These are phyloP conservation scores for Athripsodes cinereus DNA, from an alignment of 2,888 invertebrate species.

Conservation along the genomic window DNA sequence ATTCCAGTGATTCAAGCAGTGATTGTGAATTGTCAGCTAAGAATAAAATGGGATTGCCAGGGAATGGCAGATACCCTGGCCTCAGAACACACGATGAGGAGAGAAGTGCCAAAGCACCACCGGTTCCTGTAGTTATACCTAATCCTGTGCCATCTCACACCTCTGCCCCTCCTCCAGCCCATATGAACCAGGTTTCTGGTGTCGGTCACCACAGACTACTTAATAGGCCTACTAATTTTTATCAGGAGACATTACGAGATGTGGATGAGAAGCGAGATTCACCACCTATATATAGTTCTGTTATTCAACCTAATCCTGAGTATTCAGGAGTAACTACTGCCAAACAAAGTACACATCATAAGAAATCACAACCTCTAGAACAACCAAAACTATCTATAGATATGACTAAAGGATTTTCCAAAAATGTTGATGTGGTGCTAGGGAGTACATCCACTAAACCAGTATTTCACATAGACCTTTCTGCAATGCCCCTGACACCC, in stretches of 20 bases:
- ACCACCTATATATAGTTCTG: constrained; percentile 17
- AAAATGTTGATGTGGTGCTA: neutral
- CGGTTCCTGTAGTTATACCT: neutral
- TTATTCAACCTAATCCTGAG: constrained; percentile 25
- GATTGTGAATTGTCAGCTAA: constrained; percentile 18
- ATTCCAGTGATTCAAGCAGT: constrained; percentile 23
- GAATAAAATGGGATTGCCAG: constrained; percentile 1
- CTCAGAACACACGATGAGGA: constrained; percentile 3
- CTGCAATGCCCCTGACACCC: constrained; percentile 16
- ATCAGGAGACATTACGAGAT: constrained; percentile 23
- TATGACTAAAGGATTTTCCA: constrained; percentile 21
- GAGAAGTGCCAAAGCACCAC: neutral
- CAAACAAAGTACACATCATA: neutral
- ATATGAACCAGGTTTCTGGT: neutral
- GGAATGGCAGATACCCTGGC: constrained; percentile 10
- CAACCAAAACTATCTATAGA: constrained; percentile 29
- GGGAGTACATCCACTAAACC: constrained; percentile 23
- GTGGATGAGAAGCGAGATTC: constrained; percentile 10
- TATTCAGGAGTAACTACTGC: constrained; percentile 7
- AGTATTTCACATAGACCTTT: constrained; percentile 30
- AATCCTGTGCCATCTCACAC: neutral
- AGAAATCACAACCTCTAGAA: neutral
- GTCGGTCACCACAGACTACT: neutral
- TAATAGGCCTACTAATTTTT: constrained; percentile 22
- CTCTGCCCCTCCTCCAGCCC: neutral